Evolutionary conservation across 1,140 invertebrate genomes (phyloP), one percentile per base, ranked within the genome.

Genomic region (Cyclargus thomasi): DNA sequence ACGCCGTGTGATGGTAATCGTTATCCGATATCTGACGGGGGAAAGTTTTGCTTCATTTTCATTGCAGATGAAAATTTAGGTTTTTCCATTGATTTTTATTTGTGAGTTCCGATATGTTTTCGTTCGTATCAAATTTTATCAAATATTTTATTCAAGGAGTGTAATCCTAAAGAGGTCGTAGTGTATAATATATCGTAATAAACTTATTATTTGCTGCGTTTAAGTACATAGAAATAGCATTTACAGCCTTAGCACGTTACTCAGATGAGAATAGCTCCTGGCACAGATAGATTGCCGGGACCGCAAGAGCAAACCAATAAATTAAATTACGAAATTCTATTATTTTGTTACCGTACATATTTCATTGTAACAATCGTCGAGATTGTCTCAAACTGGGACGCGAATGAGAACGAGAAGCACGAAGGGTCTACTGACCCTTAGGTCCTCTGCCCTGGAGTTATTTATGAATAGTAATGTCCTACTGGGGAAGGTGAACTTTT

Each of bases 401-500:
- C 55, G 55, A 20, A 59, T 59, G 20, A 18, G 55, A 59, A 59
- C 55, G 55, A 20, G 55, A 11, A 59, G 18, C 55, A 59, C 64
- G 64, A 65, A 39, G 57, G 57, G 29, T 57, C 35, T 59, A 67
- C 53, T 35, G 59, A 35, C 63, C 64, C 22, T 47, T 14, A 21
- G 39, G 39, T 53, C 47, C 64, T 53, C 53, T 22, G 39, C 64
- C 64, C 53, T 65, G 17, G 22, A 53, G 22, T 39, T 20, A 64
- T 47, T n/a, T 62, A 68, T 63, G 53, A 67, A 29, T 29, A 29
- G 29, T 29, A 4, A 6, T 2, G 0, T 4, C 29, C 29, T 29
- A 29, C 29, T 29, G 29, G n/a, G n/a, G n/a, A 29, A 29, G 29
- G 2, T 3, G 5, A 8, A 7, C 5, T 29, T 29, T 29, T 29